Evolutionary conservation across 2,113 vertebrate genomes (phyloP), one percentile per base, ranked within the genome.

Genomic region (Myotis davidii): DNA sequence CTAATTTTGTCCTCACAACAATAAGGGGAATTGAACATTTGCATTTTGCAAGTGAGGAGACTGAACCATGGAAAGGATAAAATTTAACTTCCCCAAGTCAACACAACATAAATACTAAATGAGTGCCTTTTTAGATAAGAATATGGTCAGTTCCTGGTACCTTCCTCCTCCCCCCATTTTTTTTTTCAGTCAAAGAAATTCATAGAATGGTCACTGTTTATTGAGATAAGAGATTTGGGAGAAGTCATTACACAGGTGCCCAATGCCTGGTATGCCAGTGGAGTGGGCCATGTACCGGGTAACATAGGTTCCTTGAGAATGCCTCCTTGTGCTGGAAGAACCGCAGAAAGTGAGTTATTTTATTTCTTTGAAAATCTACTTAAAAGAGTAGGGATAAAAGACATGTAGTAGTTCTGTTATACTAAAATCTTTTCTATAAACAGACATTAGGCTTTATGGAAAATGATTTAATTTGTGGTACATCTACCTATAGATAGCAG

Each of bases 141-240:
- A 67, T 39, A 3, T 85, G 6, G 52, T 81, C 20, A 95, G 9
- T 6, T 16, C 2, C 74, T 77, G 5, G n/a, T 61, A 61, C 11
- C 59, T 1, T 8, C 1, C 14, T 16, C 42, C 4, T 32, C 8
- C 67, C 8, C 13, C 0, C 2, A 1, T 3, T 4, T 5, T 8
- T 54, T 27, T 50, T 42, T 59, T 54, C 39, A 59, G 73, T 76
- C 59, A 4, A 54, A 88, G 65, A 94, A 39, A 32, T 11, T 85
- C 34, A 39, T 29, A 84, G n/a, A 87, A 34, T 32, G 54, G 1
- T 37, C 27, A 64, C 2, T 82, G 17, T 27, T 74, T 78, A 39
- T 37, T 85, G 29, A 59, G 34, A 74, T 85, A 45, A 78, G 45
- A 90, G 7, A 29, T 78, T 85, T 78, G 9, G 21, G 18, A 52